Evolutionary conservation across 1,140 invertebrate genomes (phyloP).

Genomic region (Tetramorium parvispinum): DNA sequence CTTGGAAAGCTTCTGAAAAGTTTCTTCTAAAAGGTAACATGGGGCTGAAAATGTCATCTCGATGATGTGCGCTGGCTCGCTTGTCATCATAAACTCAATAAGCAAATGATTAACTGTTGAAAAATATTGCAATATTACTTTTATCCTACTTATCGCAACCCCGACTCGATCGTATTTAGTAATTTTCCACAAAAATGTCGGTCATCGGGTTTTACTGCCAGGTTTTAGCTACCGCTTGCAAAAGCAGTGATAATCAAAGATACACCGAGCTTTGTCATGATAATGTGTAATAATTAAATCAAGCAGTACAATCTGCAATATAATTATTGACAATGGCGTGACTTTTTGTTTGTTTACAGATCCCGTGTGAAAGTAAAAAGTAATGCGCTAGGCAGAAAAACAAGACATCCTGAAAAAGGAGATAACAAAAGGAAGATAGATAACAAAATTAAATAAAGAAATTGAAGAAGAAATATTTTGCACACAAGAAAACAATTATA

Average conservation of each 20-base stretch:
- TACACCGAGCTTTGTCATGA: constrained; percentile 47
- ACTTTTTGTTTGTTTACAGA: not conserved
- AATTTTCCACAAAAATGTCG: constrained; percentile 22
- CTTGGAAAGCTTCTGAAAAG: not conserved
- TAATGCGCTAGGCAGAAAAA: not conserved
- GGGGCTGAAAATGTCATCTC: not conserved
- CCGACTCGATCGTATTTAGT: not conserved
- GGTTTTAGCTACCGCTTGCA: constrained; percentile 35
- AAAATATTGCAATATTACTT: not conserved
- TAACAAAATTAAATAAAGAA: not conserved
- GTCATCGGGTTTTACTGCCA: constrained; percentile 37
- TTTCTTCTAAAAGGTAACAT: not conserved
- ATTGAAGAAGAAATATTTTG: not conserved
- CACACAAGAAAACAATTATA: not conserved
- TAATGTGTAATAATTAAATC: constrained; percentile 26
- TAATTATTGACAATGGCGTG: constrained; percentile 27
- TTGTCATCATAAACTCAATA: not conserved
- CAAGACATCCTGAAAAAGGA: not conserved
- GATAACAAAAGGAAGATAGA: not conserved
- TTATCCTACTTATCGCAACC: not conserved
- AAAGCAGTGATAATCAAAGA: constrained; percentile 58
- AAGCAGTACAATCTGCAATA: constrained; percentile 9
- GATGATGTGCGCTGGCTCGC: not conserved
- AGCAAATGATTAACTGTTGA: not conserved
- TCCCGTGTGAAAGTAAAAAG: not conserved